Base-by-base conservation (phyloP, 2,797 vertebrate genomes). In the Sebastes nivosus region DNA sequence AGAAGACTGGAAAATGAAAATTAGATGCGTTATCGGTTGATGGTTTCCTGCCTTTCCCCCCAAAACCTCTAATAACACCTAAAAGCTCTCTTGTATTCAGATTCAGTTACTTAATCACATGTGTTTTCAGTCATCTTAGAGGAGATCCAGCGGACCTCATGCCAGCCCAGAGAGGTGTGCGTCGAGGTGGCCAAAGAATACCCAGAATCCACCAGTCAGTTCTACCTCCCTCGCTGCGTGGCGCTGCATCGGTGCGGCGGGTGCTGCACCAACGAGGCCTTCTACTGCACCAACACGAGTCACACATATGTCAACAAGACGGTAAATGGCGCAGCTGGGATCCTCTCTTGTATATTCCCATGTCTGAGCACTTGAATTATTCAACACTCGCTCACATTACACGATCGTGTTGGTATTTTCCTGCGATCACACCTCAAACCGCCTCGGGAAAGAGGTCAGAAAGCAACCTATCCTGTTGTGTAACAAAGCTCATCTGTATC, bases 241-340 rank as follows among this genome's bases (percentile, higher is more conserved):
- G 91, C 94, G 14, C 87, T 96, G 87, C 94, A 96, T 60, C 94
- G 95, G 5, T 96, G 95, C 10, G 94, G 95, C 0, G 95, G 95
- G 25, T 96, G 95, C 92, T 96, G 95, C 87, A 79, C 72, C 71
- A 94, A 83, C n/a, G 95, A 95, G 88, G 92, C 93, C 4, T 82
- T 67, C 13, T 94, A 95, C 89, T 96, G 95, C 88, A 84, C 91
- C 24, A 96, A 96, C 25, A 95, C 92, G 1, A 95, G 93, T 24
- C 87, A 95, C 82, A 13, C 88, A 3, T 79, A 94, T 1, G 86
- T 95, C 67, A 95, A 95, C 88, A 96, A 96, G 85, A 95, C 95
- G 4, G 95, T 96, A 66, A 92, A 93, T 70, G 8, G 6, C 5
- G 16, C 22, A 2, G 13, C 55, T 36, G 25, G 27, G 59, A 46